Base-by-base conservation (phyloP, 2,888 invertebrate genomes). In the Prenolepis imparis region DNA sequence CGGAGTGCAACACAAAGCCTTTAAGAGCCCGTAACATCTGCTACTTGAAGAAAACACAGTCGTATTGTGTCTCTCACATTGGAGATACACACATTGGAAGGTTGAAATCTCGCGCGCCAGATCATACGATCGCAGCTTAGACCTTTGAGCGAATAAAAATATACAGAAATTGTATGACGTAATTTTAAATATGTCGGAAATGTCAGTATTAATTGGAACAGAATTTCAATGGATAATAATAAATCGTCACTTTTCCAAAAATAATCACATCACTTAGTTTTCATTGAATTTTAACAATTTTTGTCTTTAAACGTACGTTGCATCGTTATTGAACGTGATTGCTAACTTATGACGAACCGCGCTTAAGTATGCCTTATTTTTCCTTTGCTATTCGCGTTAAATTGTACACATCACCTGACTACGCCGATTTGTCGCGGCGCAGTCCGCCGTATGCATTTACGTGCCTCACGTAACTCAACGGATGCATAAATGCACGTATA, bases 11-110 rank as follows among this genome's bases (percentile, higher is more conserved):
- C 90, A 89, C 90, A 90, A 89, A 87, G 87, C 75, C 82, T 82
- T 86, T 87, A 78, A 85, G 81, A 75, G 63, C 48, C 52, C 77
- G 89, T 59, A 90, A 89, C 90, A 89, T 90, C 90, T 90, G 90
- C 90, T 77, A 68, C 88, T 72, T 57, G 75, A 84, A 84, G 86
- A 83, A 90, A 88, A 90, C 84, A 86, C 82, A 84, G 82, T 81
- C 84, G 82, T 84, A 88, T 88, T 89, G 87, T 88, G 80, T 85
- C 83, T 67, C 77, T 77, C 84, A 74, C 83, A 81, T 68, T 28
- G 52, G 12, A 82, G 84, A 82, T 87, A 84, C 41, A 85, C 66
- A 84, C 81, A 83, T 83, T 67, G 63, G 41, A 5, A 32, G 36
- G 18, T 52, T 41, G 78, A 32, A 41, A 63, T 59, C 52, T 52